These are phyloP conservation scores for Hipposideros larvatus DNA, from an alignment of 2,797 vertebrate genomes.

Conservation along the genomic window DNA sequence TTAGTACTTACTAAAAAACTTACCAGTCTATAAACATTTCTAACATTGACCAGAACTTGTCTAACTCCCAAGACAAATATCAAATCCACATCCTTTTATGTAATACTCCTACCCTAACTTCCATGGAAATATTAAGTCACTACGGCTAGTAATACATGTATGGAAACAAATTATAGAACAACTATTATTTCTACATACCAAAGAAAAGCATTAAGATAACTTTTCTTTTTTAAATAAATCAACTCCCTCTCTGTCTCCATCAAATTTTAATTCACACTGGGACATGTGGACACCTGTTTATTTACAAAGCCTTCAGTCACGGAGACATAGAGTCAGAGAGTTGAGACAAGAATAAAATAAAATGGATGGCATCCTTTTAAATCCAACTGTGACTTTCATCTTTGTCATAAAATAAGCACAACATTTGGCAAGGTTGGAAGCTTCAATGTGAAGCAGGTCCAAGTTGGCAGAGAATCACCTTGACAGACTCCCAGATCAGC, in stretches of 20 bases:
- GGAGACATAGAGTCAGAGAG: slow-evolving; percentile 37
- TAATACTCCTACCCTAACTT: neutral
- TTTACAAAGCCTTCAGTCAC: slow-evolving; percentile 76
- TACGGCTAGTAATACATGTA: neutral
- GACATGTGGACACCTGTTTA: slow-evolving; percentile 68
- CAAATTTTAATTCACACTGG: slow-evolving; percentile 62
- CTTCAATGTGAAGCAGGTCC: slow-evolving; percentile 56
- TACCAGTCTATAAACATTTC: neutral
- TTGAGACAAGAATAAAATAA: slow-evolving; percentile 73
- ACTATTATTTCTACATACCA: neutral
- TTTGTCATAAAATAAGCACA: slow-evolving; percentile 80
- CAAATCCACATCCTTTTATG: neutral
- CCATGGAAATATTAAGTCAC: neutral
- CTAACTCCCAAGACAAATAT: neutral
- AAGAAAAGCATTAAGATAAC: slow-evolving; percentile 9
- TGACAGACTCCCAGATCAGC: slow-evolving; percentile 75
- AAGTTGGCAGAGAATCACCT: slow-evolving; percentile 78
- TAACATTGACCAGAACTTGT: slow-evolving; percentile 5
- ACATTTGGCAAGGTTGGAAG: slow-evolving; percentile 77
- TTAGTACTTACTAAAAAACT: neutral
- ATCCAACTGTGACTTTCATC: slow-evolving; percentile 77
- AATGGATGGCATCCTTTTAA: slow-evolving; percentile 69
- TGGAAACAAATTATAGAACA: neutral
- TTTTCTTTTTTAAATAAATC: slow-evolving; percentile 49
- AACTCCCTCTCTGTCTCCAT: neutral